Base-by-base conservation (phyloP, 2,113 vertebrate species). In the Argyrosomus japonicus region DNA sequence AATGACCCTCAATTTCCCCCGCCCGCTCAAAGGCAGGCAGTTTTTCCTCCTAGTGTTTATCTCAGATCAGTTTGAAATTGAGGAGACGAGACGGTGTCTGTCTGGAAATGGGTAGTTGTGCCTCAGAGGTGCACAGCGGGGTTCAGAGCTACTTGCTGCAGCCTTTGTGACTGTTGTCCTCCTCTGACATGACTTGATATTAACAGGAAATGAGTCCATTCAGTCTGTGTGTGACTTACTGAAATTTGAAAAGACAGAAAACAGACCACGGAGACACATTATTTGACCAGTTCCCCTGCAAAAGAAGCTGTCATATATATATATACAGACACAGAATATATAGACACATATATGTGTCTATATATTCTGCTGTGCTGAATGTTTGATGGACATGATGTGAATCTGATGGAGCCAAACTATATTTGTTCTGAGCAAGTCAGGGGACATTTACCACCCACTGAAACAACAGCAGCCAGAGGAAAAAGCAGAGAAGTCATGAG, bases 401-500 rank as follows among this genome's bases (percentile, higher is more conserved):
- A 61, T 63, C n/a, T 60, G 10, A 0, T 53, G 23, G 32, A 27
- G 27, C 18, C 13, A n/a, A 47, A 40, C 45, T 61, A 5, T 25
- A 14, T 40, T 67, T 58, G 14, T 50, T 77, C 19, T 47, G 45
- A 68, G 29, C 23, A 19, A 29, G 13, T 85, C 69, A 15, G 29
- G 7, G 29, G 54, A 51, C 47, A 50, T 82, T 75, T 69, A 43
- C 51, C 57, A 21, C 54, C 53, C 6, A 14, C 43, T 73, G 43
- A 56, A 67, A 64, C 36, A 56, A 5, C 56, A 61, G 19, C 32
- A 61, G 57, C 10, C 11, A 1, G 15, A 56, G 1, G 7, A 57
- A 18, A 29, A 3, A 32, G 79, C 90, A 40, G 27, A 70, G 91
- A 86, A 83, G 63, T 53, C 86, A 43, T 84, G 88, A 94, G 88